Evolutionary conservation across 2,888 invertebrate genomes (phyloP).

Genomic region (Nezara viridula): DNA sequence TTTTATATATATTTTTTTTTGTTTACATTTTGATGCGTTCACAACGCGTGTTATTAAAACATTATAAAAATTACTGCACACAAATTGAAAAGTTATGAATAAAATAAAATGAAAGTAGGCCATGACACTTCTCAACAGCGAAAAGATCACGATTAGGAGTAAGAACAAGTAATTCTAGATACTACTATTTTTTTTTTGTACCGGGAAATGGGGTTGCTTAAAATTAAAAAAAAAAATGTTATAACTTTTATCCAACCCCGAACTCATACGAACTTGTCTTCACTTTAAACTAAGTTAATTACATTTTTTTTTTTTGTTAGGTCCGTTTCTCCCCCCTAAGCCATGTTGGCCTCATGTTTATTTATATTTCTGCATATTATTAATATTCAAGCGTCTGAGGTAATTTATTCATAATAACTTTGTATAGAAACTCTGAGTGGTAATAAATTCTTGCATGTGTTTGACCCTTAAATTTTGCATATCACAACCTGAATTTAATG

Average conservation of each 20-base stretch:
- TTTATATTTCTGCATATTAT: background rate
- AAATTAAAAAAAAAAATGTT: background rate
- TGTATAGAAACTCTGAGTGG: background rate
- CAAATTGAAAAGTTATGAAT: no score
- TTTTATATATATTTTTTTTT: no score
- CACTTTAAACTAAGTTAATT: background rate
- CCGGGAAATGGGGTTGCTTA: no score
- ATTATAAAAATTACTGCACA: no score
- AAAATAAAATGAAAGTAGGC: no score
- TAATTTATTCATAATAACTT: conserved; percentile 19
- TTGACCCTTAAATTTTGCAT: background rate
- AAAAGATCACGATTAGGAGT: no score
- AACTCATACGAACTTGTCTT: background rate
- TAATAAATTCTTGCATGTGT: background rate
- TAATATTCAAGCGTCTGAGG: background rate
- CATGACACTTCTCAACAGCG: no score
- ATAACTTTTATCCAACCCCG: background rate
- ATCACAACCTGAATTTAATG: background rate
- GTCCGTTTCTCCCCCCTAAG: background rate
- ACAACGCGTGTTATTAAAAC: no score
- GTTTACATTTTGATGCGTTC: no score
- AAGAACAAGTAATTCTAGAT: no score
- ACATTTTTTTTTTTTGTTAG: background rate
- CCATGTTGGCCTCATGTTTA: background rate
- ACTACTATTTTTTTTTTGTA: no score